Percentiles rank a stretch among this genome's conserved stretches.
Evolutionary conservation across 2,113 vertebrate species (phyloP).

Genomic region (Mormoops blainvillei): DNA sequence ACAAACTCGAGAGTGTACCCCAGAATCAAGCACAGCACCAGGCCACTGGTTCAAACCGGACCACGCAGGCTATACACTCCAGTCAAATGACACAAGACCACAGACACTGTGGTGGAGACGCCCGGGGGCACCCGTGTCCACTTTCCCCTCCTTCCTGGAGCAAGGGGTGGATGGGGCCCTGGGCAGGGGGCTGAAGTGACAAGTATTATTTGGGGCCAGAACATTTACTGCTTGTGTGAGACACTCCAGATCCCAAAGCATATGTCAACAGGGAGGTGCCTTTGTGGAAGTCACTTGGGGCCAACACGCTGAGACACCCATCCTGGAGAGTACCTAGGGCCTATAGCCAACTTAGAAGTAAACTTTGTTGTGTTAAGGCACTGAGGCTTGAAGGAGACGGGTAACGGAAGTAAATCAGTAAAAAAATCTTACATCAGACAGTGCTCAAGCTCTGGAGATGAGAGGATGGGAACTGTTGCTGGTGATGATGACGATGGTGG

Average conservation of each 20-base stretch:
- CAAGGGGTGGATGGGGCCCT: too few relatives aligned
- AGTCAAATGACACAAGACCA: too few relatives aligned
- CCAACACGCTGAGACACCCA: too few relatives aligned
- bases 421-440: not conserved
- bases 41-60: not conserved
- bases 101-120: too few relatives aligned
- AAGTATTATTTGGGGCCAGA: not conserved
- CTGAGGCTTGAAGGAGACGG: too few relatives aligned
- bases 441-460: not conserved
- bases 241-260: not conserved
- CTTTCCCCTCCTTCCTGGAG: too few relatives aligned
- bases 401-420: not conserved
- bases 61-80: not conserved
- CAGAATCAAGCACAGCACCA: not conserved
- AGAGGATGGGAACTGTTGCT: too few relatives aligned
- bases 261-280: not conserved
- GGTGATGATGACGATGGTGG: rapidly evolving
- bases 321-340: not conserved
- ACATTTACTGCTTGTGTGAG: not conserved
- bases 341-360: rapidly evolving
- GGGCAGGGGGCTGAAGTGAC: not conserved
- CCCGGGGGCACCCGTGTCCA: not conserved
- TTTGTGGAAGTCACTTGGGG: not conserved
- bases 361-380: too few relatives aligned
- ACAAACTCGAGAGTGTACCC: not conserved